phyloP scores from a whole-genome alignment of 2,113 vertebrate genomes.

The Vimba vimba region DNA sequence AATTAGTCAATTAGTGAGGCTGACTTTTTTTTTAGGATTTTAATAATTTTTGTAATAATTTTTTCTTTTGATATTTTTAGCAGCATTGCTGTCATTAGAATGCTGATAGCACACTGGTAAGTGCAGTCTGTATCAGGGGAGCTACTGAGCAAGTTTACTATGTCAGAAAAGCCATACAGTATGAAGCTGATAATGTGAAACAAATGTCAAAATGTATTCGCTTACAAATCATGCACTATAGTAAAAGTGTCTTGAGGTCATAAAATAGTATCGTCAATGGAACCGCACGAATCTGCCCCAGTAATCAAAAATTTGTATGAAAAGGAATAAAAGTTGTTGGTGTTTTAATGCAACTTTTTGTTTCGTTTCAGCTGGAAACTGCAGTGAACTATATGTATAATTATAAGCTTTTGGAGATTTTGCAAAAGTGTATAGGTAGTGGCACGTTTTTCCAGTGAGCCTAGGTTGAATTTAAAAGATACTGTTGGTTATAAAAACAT shows the following conservation, averaged over 20 bases:
- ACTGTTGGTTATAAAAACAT: too few species aligned
- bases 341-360: background rate
- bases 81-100: background rate
- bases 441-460: background rate
- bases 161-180: background rate
- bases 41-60: background rate
- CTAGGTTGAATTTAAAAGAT: too few species aligned
- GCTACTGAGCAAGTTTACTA: background rate
- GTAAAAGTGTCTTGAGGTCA: background rate
- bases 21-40: background rate
- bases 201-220: background rate
- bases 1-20: background rate
- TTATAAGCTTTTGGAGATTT: background rate
- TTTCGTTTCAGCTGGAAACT: background rate
- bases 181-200: background rate
- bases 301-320: background rate
- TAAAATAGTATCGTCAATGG: background rate
- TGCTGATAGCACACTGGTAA: background rate
- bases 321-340: background rate
- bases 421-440: background rate
- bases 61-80: background rate
- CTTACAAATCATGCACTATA: background rate
- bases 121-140: background rate
- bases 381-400: background rate
- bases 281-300: background rate